These are phyloP conservation scores for Felis catus DNA, from an alignment of 2,113 vertebrate genomes.

Conservation along the genomic window DNA sequence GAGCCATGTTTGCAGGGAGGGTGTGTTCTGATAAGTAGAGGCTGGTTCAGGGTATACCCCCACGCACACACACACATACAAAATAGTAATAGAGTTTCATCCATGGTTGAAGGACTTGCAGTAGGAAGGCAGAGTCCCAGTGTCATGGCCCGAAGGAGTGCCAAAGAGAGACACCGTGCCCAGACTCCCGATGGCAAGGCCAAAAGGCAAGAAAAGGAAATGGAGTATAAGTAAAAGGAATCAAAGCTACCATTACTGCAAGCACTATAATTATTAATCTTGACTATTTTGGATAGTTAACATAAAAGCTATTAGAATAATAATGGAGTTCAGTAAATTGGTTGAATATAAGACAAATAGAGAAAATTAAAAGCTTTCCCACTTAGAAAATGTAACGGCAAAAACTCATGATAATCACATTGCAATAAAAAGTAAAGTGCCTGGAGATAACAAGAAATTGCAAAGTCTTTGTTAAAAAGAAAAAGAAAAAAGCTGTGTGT, in stretches of 20 bases:
- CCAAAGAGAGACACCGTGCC: neutral
- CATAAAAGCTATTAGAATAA: neutral
- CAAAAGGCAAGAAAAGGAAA: neutral
- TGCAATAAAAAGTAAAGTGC: neutral
- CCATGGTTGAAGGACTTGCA: neutral
- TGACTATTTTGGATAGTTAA: neutral
- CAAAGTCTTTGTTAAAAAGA: neutral
- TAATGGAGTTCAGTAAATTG: neutral
- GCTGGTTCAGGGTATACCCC: neutral
- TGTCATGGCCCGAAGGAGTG: neutral
- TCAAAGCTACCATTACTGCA: neutral
- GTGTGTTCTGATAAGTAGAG: neutral
- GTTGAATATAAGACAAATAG: neutral
- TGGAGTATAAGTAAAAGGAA: neutral
- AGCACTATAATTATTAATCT: neutral
- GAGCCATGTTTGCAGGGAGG: neutral
- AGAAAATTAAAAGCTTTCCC: neutral
- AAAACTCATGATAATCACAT: neutral
- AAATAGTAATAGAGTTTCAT: neutral
- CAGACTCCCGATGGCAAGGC: neutral
- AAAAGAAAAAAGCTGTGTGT: neutral
- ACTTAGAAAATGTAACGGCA: neutral
- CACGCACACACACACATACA: neutral
- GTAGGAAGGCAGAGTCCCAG: neutral
- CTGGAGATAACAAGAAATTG: neutral